These are phyloP conservation scores for Diadumene lineata DNA, from an alignment of 92 coral and sea anemone species.

Conservation along the genomic window DNA sequence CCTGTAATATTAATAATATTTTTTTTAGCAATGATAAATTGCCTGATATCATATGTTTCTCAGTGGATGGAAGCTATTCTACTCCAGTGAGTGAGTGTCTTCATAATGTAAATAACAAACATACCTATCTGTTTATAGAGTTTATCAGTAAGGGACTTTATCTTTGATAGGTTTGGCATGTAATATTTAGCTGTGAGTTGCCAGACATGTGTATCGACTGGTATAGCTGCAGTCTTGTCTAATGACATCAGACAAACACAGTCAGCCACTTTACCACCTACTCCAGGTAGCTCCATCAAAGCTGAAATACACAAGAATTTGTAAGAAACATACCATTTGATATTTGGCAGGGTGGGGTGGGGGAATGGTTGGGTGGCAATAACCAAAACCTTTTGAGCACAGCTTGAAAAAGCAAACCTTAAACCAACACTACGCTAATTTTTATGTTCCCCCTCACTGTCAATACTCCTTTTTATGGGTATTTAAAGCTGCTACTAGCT, in stretches of 20 bases:
- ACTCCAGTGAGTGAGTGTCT: background rate
- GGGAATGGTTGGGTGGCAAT: background rate
- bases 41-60: background rate
- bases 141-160: constrained; percentile 84
- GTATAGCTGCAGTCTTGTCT: constrained; percentile 89
- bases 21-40: background rate
- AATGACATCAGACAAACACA: constrained; percentile 97
- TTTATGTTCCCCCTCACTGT: too few species aligned
- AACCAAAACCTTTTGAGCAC: too few species aligned
- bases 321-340: background rate
- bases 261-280: constrained; percentile 98
- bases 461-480: too few species aligned
- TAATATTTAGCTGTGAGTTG: constrained; percentile 80
- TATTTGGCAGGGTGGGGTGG: background rate
- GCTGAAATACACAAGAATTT: constrained; percentile 42
- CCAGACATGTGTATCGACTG: constrained; percentile 98
- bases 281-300: constrained; percentile 89
- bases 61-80: background rate
- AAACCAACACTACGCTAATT: too few species aligned
- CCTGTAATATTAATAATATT: constrained; percentile 37
- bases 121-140: constrained; percentile 87
- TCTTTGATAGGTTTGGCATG: constrained; percentile 64
- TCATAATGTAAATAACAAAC: background rate
- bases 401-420: too few species aligned
- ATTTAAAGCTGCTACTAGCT: too few species aligned